Conservation (phyloP, 2,797 vertebrate species). For the Crenichthys baileyi region DNA sequence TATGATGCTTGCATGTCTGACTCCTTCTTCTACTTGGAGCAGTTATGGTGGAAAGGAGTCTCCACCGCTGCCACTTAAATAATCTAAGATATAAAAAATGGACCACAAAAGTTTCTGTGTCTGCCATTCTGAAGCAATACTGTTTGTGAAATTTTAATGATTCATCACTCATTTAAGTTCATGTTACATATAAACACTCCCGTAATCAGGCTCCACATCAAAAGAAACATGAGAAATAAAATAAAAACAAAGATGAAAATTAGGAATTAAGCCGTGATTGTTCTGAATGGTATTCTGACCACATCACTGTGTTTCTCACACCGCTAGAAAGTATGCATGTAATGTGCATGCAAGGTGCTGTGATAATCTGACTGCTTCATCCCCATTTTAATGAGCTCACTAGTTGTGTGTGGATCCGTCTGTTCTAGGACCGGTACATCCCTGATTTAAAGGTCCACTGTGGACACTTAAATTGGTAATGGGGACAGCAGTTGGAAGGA, state of each 20-base stretch:
- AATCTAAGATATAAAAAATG: neutral
- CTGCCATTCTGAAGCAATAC: slow-evolving; percentile 43
- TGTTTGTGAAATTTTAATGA: slow-evolving; percentile 9
- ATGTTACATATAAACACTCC: neutral
- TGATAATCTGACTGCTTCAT: slow-evolving; percentile 38
- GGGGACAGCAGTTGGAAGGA: slow-evolving; percentile 2
- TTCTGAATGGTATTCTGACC: slow-evolving; percentile 55
- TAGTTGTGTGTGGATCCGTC: neutral
- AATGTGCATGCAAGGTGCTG: slow-evolving; percentile 12
- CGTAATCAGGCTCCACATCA: neutral
- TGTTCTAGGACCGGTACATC: slow-evolving; percentile 24
- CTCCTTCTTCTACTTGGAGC: slow-evolving; percentile 3
- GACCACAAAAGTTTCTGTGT: slow-evolving; percentile 10
- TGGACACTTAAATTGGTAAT: neutral
- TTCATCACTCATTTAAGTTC: slow-evolving; percentile 5
- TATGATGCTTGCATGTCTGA: neutral
- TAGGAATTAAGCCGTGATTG: slow-evolving; percentile 1
- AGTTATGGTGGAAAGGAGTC: neutral
- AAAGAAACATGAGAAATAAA: neutral
- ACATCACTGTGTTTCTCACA: slow-evolving; percentile 63
- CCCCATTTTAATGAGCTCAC: slow-evolving; percentile 29
- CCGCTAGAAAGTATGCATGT: slow-evolving; percentile 28
- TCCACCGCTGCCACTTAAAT: neutral
- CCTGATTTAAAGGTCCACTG: slow-evolving; percentile 4
- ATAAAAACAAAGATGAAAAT: neutral